Evolutionary conservation across 2,113 vertebrate genomes (phyloP).

Genomic region (Anarrhichthys ocellatus): DNA sequence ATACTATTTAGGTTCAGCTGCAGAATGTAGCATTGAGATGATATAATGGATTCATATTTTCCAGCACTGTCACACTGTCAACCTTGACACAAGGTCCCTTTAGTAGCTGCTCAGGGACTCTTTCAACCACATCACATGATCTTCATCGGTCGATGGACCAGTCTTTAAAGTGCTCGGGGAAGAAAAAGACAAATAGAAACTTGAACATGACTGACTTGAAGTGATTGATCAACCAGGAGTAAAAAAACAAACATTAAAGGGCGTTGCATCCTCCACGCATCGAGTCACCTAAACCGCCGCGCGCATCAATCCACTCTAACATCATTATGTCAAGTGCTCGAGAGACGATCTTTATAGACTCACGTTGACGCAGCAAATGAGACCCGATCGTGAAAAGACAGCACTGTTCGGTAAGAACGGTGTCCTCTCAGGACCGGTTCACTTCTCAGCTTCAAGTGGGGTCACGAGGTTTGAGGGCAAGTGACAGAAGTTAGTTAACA

Average conservation of each 20-base stretch:
- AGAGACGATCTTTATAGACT: conserved; percentile 42
- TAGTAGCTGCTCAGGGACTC: background rate
- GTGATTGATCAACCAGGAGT: background rate
- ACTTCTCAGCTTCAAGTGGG: background rate
- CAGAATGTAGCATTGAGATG: background rate
- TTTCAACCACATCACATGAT: background rate
- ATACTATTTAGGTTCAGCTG: too few relatives aligned
- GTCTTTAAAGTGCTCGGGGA: background rate
- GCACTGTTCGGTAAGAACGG: too few relatives aligned
- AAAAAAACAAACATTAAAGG: background rate
- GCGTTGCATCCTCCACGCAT: too few relatives aligned
- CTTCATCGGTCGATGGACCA: background rate
- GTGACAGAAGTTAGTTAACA: background rate
- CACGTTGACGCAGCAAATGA: conserved; percentile 15
- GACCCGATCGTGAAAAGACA: conserved; percentile 11
- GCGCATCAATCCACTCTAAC: conserved; percentile 30
- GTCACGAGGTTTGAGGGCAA: background rate
- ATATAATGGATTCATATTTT: too few relatives aligned
- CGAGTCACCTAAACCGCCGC: background rate
- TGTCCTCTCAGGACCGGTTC: too few relatives aligned
- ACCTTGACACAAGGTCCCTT: background rate
- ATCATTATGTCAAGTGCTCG: conserved; percentile 53
- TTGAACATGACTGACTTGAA: too few relatives aligned
- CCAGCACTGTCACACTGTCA: too few relatives aligned
- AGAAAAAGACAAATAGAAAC: background rate